Conservation (phyloP, 1,140 invertebrate genomes). For the Lethrus apterus region DNA sequence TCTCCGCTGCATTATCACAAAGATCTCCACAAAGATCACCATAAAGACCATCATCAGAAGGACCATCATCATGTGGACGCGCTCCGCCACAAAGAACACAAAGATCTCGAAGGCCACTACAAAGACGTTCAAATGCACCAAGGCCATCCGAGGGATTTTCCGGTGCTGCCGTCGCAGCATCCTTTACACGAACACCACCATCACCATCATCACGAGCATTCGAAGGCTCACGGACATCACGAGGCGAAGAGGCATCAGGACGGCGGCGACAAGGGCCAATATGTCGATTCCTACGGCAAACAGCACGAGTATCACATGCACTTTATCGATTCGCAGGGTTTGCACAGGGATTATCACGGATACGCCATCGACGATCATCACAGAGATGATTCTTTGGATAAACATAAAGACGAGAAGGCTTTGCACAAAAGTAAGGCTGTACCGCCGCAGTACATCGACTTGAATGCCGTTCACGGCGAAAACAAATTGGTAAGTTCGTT, state of each 20-base stretch:
- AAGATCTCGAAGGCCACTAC: slow-evolving; percentile 21
- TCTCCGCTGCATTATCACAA: slow-evolving; percentile 41
- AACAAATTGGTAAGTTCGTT: slow-evolving; percentile 18
- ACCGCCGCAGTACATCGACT: not conserved
- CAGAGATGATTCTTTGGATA: not conserved
- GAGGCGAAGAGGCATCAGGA: slow-evolving; percentile 18
- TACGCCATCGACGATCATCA: slow-evolving; percentile 25
- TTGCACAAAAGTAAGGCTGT: not conserved
- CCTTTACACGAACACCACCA: slow-evolving; percentile 20
- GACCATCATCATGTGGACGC: slow-evolving; percentile 12
- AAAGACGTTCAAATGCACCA: slow-evolving; percentile 21
- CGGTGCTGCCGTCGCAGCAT: slow-evolving; percentile 32
- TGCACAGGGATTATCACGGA: slow-evolving; percentile 36
- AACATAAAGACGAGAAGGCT: not conserved
- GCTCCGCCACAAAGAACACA: slow-evolving; percentile 18
- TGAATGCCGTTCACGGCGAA: slow-evolving; percentile 4
- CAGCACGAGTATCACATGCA: slow-evolving; percentile 35
- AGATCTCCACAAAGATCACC: slow-evolving; percentile 21
- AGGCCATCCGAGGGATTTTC: slow-evolving; percentile 28
- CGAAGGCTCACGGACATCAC: slow-evolving; percentile 16
- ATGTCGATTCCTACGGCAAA: slow-evolving; percentile 36
- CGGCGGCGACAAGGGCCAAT: slow-evolving; percentile 30
- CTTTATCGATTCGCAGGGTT: slow-evolving; percentile 39
- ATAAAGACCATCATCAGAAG: slow-evolving; percentile 26
- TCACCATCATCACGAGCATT: slow-evolving; percentile 16